Evolutionary conservation across 2,113 vertebrate genomes (phyloP), one percentile per base, ranked within the genome.

Genomic region (Puma concolor): DNA sequence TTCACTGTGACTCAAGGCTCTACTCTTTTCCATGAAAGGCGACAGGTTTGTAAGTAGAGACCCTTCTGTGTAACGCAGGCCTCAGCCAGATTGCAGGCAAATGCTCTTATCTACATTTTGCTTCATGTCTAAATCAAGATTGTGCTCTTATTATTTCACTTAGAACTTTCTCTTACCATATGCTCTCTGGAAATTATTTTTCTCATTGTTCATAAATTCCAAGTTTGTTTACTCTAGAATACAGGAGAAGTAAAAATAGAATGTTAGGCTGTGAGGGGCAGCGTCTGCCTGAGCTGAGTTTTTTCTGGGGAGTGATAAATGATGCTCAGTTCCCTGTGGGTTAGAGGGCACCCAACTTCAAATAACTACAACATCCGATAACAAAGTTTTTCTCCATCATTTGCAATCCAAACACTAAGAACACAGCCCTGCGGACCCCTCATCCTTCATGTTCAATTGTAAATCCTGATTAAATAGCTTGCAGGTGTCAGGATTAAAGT

Each of bases 401-500:
- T 99, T 99, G 98, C 99, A 99, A 99, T 99, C 99, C 99, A 99
- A 99, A 99, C 99, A 99, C 98, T 98, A 99, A 99, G 98, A 99
- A 99, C 98, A 98, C 98, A 99, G 99, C 99, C 99, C 99, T 98
- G 98, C 86, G 98, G 98, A 98, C 99, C 99, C 99, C 98, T 99
- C 98, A 98, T 98, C 98, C 98, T 98, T 98, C 99, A 98, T 99
- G 99, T 98, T 99, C 99, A 99, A 99, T 99, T 99, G 99, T 99
- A 99, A 99, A 99, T 99, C 99, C 99, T 99, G 99, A 99, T 99
- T 99, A 99, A 99, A 99, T 99, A 99, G 99, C 99, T 99, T 99
- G 99, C 99, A 99, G 99, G 99, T 99, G 99, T 99, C 99, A 99
- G 99, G 99, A 99, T 99, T 99, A 99, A 99, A 99, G 99, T 99